Base-by-base conservation (phyloP, 1,140 invertebrate genomes). In the Caenorhabditis tropicalis region DNA sequence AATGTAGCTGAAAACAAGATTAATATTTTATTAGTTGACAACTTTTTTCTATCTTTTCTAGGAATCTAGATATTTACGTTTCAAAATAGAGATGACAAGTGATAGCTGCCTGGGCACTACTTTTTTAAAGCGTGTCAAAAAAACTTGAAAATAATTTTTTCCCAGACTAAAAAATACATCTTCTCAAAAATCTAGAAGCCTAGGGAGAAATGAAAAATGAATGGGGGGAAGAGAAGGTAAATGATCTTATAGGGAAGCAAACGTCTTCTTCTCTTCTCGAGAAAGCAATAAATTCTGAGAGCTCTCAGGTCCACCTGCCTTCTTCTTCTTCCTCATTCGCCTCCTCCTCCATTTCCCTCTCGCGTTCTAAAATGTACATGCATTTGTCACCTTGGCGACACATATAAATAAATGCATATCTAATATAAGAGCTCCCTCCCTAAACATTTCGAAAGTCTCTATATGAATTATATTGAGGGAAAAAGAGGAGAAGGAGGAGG, bases 271-370 rank as follows among this genome's bases (percentile, higher is more conserved):
- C n/a, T n/a, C n/a, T 12, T 43, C 39, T 43, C 39, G 48, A 19
- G 65, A 74, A 29, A 74, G 65, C 36, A 74, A 74, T 74, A 74
- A 74, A 74, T 74, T 65, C 58, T 33, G n/a, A n/a, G n/a, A n/a
- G n/a, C n/a, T n/a, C n/a, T n/a, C n/a, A n/a, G n/a, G n/a, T n/a
- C n/a, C n/a, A n/a, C 36, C 24, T 36, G 24, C 65, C 29, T 15
- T 27, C 15, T 24, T 10, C 12, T 10, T 5, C 2, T 36, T 43
- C 65, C 65, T 74, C 36, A 19, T 31, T 19, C 49, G 49, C 49
- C 49, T n/a, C 49, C 49, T 51, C 29, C 53, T 56, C 53, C 31
- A 65, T 65, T 65, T 29, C 21, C 31, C 33, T 43, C 10, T 43
- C 65, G 12, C 33, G 21, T 36, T 43, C 29, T 43, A 74, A 74